Conservation (phyloP, 2,797 vertebrate genomes). For the Propithecus deckenii region DNA sequence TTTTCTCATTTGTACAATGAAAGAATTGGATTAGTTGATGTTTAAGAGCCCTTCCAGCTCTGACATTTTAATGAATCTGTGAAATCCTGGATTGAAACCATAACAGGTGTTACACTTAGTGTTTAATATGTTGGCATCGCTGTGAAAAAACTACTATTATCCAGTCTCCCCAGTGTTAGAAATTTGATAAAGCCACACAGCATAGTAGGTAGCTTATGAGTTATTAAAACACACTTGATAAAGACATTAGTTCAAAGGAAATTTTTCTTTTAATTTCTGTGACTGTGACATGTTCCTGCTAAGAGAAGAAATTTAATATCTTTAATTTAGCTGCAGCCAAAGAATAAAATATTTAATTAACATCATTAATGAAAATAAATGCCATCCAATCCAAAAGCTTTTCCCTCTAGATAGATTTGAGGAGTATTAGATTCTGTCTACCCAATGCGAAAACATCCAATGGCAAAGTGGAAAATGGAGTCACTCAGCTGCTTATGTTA, state of each 20-base stretch:
- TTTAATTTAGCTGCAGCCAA: constrained; percentile 31
- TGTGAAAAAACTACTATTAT: constrained; percentile 17
- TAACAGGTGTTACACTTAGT: constrained; percentile 23
- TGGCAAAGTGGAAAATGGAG: constrained; percentile 6
- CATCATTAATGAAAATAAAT: constrained; percentile 46
- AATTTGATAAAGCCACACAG: constrained; percentile 29
- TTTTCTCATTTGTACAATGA: constrained; percentile 58
- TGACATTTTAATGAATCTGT: constrained; percentile 42
- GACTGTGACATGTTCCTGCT: not conserved
- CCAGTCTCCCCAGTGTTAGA: not conserved
- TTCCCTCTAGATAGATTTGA: not conserved
- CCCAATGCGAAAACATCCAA: not conserved
- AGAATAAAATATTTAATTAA: constrained; percentile 48
- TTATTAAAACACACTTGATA: constrained; percentile 26
- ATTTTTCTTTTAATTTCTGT: constrained; percentile 40
- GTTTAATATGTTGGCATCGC: constrained; percentile 6
- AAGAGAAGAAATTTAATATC: constrained; percentile 46
- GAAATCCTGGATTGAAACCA: constrained; percentile 12
- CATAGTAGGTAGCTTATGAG: not conserved
- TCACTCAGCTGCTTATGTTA: not conserved
- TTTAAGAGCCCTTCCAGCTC: constrained; percentile 25
- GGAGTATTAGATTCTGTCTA: not conserved
- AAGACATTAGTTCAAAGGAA: not conserved
- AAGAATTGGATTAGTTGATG: constrained; percentile 39
- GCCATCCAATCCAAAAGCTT: not conserved